Evolutionary conservation across 2,113 vertebrate species (phyloP), one percentile per base, ranked within the genome.

Genomic region (Hippocampus guttulatus): DNA sequence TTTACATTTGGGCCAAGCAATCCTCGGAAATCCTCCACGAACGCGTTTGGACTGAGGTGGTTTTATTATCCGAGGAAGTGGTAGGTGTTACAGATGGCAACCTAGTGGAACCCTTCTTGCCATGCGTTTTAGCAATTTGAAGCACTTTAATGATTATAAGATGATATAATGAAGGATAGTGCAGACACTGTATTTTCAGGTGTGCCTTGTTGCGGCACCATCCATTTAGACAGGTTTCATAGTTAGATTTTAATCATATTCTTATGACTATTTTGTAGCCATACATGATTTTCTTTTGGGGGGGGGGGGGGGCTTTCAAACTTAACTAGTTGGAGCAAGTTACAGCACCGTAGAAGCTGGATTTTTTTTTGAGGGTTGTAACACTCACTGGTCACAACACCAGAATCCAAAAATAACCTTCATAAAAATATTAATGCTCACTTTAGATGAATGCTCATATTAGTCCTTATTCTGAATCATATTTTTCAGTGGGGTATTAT

Each of bases 341-440:
- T 80, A 66, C 84, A 82, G 84, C 84, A 86, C 85, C 77, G 74
- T 76, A 76, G 65, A 84, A 80, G 69, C 73, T 81, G 79, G 76
- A 70, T 38, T 38, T 38, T 38, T 33, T 38, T 38, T 38, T 82
- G 60, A 82, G 21, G 20, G 20, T 21, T 51, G 5, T 84, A 79
- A 61, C 60, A 2, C 12, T 8, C 41, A 47, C n/a, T 47, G 41
- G n/a, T 12, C 58, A 33, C 58, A 60, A 60, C 58, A 64, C 20
- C n/a, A 45, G 60, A 18, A 18, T 60, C 57, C 15, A 16, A 61
- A 18, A 33, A 21, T 14, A 21, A 23, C 43, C 43, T 27, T 47
- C 18, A 47, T 43, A 65, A 65, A 65, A 14, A 27, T 27, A 25
- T 25, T 43, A 23, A 64, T 65, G 23, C 43, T 27, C n/a, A 23